phyloP scores from a whole-genome alignment of 2,797 vertebrate species.

The Esox lucius region DNA sequence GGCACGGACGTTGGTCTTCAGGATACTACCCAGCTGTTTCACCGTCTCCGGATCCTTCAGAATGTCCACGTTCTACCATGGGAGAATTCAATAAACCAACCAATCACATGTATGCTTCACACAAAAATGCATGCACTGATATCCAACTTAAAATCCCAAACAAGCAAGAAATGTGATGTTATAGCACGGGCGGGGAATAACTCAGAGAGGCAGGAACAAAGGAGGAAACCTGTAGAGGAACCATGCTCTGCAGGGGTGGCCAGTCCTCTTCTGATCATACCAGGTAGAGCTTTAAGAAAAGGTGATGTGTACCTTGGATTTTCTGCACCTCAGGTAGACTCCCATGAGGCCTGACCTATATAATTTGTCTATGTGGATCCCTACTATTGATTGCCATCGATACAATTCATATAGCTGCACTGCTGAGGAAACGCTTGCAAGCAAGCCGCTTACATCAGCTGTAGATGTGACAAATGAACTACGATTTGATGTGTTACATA shows the following conservation, averaged over 20 bases:
- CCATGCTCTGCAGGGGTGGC: neutral
- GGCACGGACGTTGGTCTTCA: slow-evolving; percentile 96
- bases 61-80: slow-evolving; percentile 93
- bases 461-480: no score
- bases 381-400: no score
- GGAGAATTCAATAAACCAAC: neutral
- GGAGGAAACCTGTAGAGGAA: neutral
- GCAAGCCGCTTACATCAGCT: no score
- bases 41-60: slow-evolving; percentile 98
- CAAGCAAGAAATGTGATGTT: neutral
- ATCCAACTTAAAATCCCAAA: neutral
- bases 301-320: neutral
- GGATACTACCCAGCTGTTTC: slow-evolving; percentile 96
- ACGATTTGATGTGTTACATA: no score
- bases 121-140: neutral
- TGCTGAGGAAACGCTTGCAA: no score
- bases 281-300: neutral
- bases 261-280: neutral
- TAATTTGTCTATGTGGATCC: no score
- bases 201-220: neutral
- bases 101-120: neutral
- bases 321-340: no score
- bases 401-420: no score
- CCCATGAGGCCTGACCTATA: no score
- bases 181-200: neutral